A percentile compares a stretch with the other conserved stretches of the same genome.
phyloP scores from a whole-genome alignment of 2,888 invertebrate species.

The Allacma fusca region DNA sequence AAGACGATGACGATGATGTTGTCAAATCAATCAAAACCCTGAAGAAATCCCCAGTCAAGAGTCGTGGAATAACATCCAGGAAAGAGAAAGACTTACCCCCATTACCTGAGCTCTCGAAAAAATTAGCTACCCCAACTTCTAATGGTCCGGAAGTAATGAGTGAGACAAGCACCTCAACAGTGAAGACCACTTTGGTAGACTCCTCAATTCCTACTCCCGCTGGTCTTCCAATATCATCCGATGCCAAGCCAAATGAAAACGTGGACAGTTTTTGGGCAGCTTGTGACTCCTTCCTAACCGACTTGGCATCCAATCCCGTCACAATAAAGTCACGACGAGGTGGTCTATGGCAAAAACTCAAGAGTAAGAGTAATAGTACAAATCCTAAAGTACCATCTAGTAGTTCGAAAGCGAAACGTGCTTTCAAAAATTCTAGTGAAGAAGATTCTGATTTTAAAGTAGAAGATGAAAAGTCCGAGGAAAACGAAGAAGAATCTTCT shows the following conservation, averaged over 20 bases:
- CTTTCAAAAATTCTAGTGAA: conserved; percentile 63
- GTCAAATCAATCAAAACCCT: conserved; percentile 31
- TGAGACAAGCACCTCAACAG: background rate
- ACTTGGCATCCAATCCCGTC: conserved; percentile 59
- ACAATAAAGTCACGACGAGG: conserved; percentile 60
- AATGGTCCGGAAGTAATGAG: background rate
- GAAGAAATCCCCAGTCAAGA: conserved; percentile 39
- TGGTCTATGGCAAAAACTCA: conserved; percentile 59
- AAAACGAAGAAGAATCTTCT: conserved; percentile 60
- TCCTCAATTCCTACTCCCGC: conserved; percentile 1
- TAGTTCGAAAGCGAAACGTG: conserved; percentile 42
- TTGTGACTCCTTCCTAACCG: conserved; percentile 60
- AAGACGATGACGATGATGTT: conserved; percentile 71
- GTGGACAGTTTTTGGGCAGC: conserved; percentile 59
- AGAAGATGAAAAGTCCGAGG: conserved; percentile 55
- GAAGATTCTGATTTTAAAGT: conserved; percentile 72
- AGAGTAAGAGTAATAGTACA: conserved; percentile 35
- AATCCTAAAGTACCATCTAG: conserved; percentile 43
- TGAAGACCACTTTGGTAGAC: background rate
- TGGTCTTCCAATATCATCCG: conserved; percentile 16
- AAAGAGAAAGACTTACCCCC: conserved; percentile 36
- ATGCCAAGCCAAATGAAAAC: conserved; percentile 37
- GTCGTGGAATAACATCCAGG: conserved; percentile 13
- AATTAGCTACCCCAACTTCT: background rate
- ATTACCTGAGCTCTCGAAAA: conserved; percentile 11